Conservation (phyloP, 2,888 invertebrate genomes). For the Eueremaeus valkanovi region DNA sequence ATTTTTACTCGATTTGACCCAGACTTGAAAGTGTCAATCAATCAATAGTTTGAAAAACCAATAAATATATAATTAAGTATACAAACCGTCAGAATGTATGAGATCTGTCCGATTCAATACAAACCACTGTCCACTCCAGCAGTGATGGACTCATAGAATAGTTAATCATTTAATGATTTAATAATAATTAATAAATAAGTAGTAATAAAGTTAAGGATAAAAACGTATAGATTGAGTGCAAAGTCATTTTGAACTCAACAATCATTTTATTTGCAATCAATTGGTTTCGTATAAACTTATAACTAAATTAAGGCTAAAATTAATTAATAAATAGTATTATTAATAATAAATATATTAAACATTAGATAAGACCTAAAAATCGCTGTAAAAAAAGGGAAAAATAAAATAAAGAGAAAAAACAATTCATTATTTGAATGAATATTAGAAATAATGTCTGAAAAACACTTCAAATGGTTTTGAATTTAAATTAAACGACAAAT, state of each 20-base stretch:
- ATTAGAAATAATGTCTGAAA: not conserved
- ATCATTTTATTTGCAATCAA: conserved; percentile 21
- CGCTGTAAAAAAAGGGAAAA: conserved; percentile 18
- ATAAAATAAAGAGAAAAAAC: conserved; percentile 7
- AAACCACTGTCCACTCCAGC: too few relatives aligned
- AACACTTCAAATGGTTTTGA: conserved; percentile 5
- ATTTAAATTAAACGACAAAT: not conserved
- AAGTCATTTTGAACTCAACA: conserved; percentile 24
- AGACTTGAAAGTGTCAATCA: too few relatives aligned
- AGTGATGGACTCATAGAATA: too few relatives aligned
- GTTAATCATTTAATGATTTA: too few relatives aligned
- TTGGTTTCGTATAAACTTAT: conserved; percentile 25
- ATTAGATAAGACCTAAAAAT: not conserved
- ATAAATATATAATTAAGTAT: too few relatives aligned
- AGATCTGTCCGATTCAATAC: too few relatives aligned
- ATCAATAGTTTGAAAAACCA: too few relatives aligned
- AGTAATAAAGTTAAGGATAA: not conserved
- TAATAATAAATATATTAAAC: not conserved
- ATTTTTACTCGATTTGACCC: not conserved
- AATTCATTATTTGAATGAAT: not conserved
- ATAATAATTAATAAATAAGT: too few relatives aligned
- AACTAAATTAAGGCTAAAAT: conserved; percentile 1
- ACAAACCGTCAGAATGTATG: too few relatives aligned
- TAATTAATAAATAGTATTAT: too few relatives aligned
- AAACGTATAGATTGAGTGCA: not conserved